Conservation (phyloP, 2,113 vertebrate genomes). For the Syngnathus floridae region DNA sequence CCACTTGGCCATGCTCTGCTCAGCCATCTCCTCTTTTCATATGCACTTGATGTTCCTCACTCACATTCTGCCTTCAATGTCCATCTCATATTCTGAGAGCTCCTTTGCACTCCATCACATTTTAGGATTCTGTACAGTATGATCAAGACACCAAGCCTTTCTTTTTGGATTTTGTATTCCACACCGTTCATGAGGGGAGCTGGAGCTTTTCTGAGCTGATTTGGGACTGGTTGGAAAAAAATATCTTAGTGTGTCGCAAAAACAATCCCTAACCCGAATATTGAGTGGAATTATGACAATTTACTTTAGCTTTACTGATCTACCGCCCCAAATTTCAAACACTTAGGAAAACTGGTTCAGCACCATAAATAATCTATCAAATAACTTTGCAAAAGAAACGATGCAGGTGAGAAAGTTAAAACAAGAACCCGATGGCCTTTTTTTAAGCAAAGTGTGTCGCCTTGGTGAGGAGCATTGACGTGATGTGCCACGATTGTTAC, state of each 20-base stretch:
- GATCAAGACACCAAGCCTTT: background rate
- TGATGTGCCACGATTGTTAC: conserved; percentile 13
- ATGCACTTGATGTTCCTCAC: conserved; percentile 17
- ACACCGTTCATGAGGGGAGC: background rate
- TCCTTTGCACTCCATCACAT: conserved; percentile 17
- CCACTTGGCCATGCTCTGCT: conserved; percentile 18
- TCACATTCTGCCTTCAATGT: conserved; percentile 22
- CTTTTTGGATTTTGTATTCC: background rate
- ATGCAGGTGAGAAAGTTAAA: conserved; percentile 1
- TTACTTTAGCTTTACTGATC: too few species aligned
- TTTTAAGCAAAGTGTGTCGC: background rate
- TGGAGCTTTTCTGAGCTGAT: background rate
- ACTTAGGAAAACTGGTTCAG: background rate
- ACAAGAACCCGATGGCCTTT: background rate
- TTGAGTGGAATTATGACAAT: too few species aligned
- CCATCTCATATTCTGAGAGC: conserved; percentile 28
- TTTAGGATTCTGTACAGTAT: background rate
- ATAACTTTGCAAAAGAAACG: background rate
- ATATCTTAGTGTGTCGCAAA: too few species aligned
- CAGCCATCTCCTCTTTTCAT: conserved; percentile 14
- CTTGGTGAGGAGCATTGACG: background rate
- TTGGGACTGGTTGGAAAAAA: too few species aligned
- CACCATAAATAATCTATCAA: background rate
- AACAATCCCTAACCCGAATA: too few species aligned
- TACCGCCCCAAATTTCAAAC: background rate